phyloP scores from a whole-genome alignment of 2,797 vertebrate genomes.

The Cephalopachus bancanus region DNA sequence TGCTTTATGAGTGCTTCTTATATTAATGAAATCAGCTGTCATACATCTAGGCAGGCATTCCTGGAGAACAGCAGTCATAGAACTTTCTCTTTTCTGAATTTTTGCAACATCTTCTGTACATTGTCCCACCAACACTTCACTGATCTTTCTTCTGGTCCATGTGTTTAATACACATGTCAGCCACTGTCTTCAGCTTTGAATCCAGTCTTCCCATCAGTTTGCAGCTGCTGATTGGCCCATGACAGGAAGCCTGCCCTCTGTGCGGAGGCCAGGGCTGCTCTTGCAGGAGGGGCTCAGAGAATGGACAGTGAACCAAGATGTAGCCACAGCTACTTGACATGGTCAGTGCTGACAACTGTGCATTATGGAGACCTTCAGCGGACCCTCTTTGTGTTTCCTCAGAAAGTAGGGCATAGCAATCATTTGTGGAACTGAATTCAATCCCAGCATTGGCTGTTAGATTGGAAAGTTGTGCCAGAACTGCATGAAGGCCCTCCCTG shows the following conservation, averaged over 20 bases:
- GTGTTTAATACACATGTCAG: background rate
- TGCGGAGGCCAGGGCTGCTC: too few relatives aligned
- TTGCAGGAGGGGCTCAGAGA: background rate
- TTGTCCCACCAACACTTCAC: accelerated
- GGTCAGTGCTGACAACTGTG: background rate
- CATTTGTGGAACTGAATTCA: background rate
- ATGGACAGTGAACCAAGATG: background rate
- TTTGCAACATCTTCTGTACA: background rate
- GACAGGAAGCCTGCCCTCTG: background rate
- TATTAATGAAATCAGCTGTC: background rate
- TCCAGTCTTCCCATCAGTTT: background rate
- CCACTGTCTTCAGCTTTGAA: background rate
- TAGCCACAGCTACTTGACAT: too few relatives aligned
- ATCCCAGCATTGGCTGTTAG: background rate
- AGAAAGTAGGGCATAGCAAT: background rate
- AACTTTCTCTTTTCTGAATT: background rate
- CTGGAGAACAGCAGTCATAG: background rate
- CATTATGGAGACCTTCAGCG: background rate
- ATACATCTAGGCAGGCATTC: background rate
- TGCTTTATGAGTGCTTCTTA: background rate
- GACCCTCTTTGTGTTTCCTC: background rate
- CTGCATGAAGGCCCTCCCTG: background rate
- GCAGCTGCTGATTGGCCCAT: background rate
- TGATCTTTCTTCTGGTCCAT: background rate
- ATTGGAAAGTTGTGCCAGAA: background rate